Evolutionary conservation across 2,797 vertebrate species (phyloP), one percentile per base, ranked within the genome.

Genomic region (Phaenicophaeus curvirostris): DNA sequence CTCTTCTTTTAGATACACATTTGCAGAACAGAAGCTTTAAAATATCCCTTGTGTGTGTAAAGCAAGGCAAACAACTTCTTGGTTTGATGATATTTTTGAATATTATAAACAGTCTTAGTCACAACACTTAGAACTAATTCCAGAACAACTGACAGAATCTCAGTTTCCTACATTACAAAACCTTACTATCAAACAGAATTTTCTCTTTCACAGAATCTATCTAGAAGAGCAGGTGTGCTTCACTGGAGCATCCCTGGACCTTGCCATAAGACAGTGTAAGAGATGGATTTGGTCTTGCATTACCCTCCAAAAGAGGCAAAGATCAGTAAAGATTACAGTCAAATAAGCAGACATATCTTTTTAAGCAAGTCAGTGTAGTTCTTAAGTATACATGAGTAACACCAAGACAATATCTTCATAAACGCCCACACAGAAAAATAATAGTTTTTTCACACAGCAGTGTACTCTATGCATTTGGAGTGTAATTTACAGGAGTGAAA

Each of bases 171-270:
- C 82, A 35, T 42, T 93, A 89, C 13, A 14, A 79, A 89, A 31
- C 5, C 75, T 84, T 42, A 54, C 6, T 19, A 41, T 74, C 66
- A 80, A 39, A n/a, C 41, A 91, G 73, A 81, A 85, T 86, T 88
- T 80, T 86, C 41, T 25, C 18, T 73, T 72, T 89, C 44, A 77
- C 13, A 68, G 37, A 57, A 53, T 28, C n/a, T 61, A 14, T 55
- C 41, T 42, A 82, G 89, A 84, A 96, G 67, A 87, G 23, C 5
- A 62, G 83, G 93, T 61, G 93, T 61, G 8, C 12, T 85, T 95
- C 66, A 62, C 5, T 80, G 35, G 53, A 92, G 55, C 48, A 72
- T 85, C 73, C 33, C 55, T 39, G 15, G 85, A 35, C 12, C 12
- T 90, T 18, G 3, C 13, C 53, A 66, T 14, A 51, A 18, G 7